Evolutionary conservation across 2,113 vertebrate species (phyloP), one percentile per base, ranked within the genome.

Genomic region (Lophotis ruficrista): DNA sequence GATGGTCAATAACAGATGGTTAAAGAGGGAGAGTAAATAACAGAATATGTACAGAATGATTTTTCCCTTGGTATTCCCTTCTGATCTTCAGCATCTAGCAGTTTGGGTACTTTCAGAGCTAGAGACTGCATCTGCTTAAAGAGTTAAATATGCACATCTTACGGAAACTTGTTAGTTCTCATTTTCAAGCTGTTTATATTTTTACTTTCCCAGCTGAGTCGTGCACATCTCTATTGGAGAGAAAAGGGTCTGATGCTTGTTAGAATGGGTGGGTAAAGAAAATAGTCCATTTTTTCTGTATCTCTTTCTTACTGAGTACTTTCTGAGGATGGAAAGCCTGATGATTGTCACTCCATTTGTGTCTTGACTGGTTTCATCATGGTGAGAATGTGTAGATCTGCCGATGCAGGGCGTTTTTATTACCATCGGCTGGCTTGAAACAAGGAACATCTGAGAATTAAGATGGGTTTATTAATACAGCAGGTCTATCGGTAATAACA

Each of bases 151-250:
- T 37, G 7, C 11, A 14, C 9, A 41, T 7, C 31, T 75, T 65
- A 41, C 0, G 2, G 50, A 47, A 87, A 71, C 21, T 41, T 78
- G 9, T 33, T 83, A 15, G 6, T 73, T 93, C 54, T 75, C 1
- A 20, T 79, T 89, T 83, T 84, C 25, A 87, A 30, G 17, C 6
- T 69, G 35, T 53, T 60, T 51, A 24, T 76, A 9, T 38, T 65
- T 76, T 68, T 77, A 16, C 45, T 68, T 88, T 90, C 50, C 33
- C 41, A 31, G 0, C 28, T 21, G 47, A 85, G 8, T 68, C 33
- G 18, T 51, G 33, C 38, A 35, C 16, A 16, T 10, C 1, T 4
- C 1, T 50, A 7, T 13, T 31, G 35, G 41, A 14, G 27, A 0
- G 41, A 19, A 83, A 62, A 45, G 35, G 12, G 15, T 28, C n/a